Evolutionary conservation across 2,797 vertebrate species (phyloP), one percentile per base, ranked within the genome.

Genomic region (Catamblyrhynchus diadema): DNA sequence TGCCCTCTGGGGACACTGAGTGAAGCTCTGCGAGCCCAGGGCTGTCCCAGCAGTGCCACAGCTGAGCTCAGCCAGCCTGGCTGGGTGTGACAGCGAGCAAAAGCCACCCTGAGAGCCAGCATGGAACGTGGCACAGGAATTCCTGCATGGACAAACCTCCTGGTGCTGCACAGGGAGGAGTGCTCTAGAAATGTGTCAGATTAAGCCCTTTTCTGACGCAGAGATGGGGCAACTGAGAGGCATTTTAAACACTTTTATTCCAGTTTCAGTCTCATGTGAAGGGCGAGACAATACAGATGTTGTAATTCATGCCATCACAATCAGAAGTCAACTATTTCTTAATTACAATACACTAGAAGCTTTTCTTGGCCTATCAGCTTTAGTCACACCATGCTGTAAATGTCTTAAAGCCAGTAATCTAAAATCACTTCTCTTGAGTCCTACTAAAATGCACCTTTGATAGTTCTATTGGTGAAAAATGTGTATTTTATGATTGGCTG

Each of bases 181-280:
- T 0, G 1, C 19, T 75, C 77, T 21, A 7, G 1, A 6, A 21
- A 15, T 0, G 5, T 2, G 12, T 2, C 21, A 24, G 2, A 27
- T 19, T 13, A 13, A 59, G 57, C 35, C 25, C 35, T 37, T 19
- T 37, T 37, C 35, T 59, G 57, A 37, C 17, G 24, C 57, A 59
- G 24, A 37, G 33, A 37, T 27, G 24, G 35, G 24, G 12, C 17
- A 59, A 27, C 24, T 13, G 56, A 27, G 17, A 59, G 57, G 35
- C 17, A 19, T 37, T 27, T 27, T 37, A 27, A 27, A 59, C 17
- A 27, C 12, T 37, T 37, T 27, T 19, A 59, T 27, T 27, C 35
- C 17, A 19, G 5, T 27, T 59, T 59, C 57, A 59, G 8, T 19
- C 57, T 59, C 35, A 59, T 19, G 25, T 1, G 33, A 59, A 59